Evolutionary conservation across 2,888 invertebrate genomes (phyloP).

Genomic region (Phlogophora meticulosa): DNA sequence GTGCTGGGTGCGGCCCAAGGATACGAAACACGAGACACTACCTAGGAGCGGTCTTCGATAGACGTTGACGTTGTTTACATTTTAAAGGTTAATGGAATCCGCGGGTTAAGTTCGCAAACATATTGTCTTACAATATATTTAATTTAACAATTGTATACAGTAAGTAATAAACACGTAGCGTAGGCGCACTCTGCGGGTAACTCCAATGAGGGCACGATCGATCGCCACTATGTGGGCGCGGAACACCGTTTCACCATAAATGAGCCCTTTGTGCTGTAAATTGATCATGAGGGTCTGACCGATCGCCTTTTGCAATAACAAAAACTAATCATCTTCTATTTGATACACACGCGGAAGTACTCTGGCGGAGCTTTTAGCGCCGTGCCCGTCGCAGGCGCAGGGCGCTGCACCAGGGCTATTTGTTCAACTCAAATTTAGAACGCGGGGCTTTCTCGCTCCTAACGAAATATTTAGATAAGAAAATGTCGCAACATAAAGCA

Average conservation of each 20-base stretch:
- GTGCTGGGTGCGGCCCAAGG: slow-evolving; percentile 82
- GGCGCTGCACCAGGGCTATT: slow-evolving; percentile 61
- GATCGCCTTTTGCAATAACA: slow-evolving; percentile 86
- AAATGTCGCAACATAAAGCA: slow-evolving; percentile 82
- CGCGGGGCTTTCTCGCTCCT: slow-evolving; percentile 74
- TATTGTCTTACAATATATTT: slow-evolving; percentile 65
- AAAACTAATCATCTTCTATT: slow-evolving; percentile 72
- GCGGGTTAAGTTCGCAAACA: slow-evolving; percentile 73
- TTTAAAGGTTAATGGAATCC: slow-evolving; percentile 83
- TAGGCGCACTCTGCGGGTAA: slow-evolving; percentile 78
- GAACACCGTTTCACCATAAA: slow-evolving; percentile 80
- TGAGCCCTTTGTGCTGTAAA: slow-evolving; percentile 88
- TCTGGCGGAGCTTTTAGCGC: slow-evolving; percentile 32
- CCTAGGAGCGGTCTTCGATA: slow-evolving; percentile 83
- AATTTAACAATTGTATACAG: slow-evolving; percentile 52
- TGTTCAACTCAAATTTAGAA: slow-evolving; percentile 76
- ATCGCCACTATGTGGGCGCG: slow-evolving; percentile 84
- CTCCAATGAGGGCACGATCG: slow-evolving; percentile 87
- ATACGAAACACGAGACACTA: slow-evolving; percentile 80
- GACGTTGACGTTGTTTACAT: slow-evolving; percentile 77
- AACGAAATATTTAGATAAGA: slow-evolving; percentile 83
- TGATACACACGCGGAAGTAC: slow-evolving; percentile 61
- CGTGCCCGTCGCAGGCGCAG: slow-evolving; percentile 20
- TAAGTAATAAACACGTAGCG: slow-evolving; percentile 68
- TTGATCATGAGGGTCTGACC: slow-evolving; percentile 86